A percentile compares a stretch with the other conserved stretches of the same genome.
Conservation (phyloP, 1,140 invertebrate genomes). For the Pemphigus obesinymphae region DNA sequence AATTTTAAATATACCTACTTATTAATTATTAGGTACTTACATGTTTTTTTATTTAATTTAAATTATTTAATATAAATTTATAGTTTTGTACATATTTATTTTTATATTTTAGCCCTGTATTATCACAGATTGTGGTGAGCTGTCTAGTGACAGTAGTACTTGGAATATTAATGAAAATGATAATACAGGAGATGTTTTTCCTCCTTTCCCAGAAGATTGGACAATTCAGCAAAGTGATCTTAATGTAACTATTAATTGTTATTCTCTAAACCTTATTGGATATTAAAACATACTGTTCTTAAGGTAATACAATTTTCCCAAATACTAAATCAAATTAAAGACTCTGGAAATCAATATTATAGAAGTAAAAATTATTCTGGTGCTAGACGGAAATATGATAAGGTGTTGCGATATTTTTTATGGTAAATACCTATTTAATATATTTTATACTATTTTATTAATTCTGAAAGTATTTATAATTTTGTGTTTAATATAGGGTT, state of each 20-base stretch:
- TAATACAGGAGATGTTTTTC: conserved; percentile 62
- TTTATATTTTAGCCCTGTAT: conserved; percentile 51
- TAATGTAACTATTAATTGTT: conserved; percentile 40
- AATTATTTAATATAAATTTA: too few species aligned
- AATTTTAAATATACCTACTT: too few species aligned
- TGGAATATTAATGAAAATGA: conserved; percentile 67
- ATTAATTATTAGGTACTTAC: too few species aligned
- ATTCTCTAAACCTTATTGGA: background rate
- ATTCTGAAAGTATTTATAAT: too few species aligned
- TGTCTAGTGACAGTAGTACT: conserved; percentile 55
- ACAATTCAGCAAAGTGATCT: conserved; percentile 47
- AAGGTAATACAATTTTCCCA: conserved; percentile 49
- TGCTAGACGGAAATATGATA: conserved; percentile 68
- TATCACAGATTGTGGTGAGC: conserved; percentile 69
- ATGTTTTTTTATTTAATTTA: too few species aligned
- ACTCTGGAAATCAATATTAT: conserved; percentile 67
- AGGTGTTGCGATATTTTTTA: conserved; percentile 64
- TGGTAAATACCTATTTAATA: conserved; percentile 52
- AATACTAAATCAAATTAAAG: conserved; percentile 60
- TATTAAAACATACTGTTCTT: conserved; percentile 29
- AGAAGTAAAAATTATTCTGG: conserved; percentile 57
- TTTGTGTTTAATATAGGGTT: too few species aligned
- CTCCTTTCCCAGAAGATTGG: conserved; percentile 72
- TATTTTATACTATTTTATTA: too few species aligned
- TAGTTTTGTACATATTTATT: too few species aligned